phyloP scores from a whole-genome alignment of 2,113 vertebrate species.

The Phycodurus eques region DNA sequence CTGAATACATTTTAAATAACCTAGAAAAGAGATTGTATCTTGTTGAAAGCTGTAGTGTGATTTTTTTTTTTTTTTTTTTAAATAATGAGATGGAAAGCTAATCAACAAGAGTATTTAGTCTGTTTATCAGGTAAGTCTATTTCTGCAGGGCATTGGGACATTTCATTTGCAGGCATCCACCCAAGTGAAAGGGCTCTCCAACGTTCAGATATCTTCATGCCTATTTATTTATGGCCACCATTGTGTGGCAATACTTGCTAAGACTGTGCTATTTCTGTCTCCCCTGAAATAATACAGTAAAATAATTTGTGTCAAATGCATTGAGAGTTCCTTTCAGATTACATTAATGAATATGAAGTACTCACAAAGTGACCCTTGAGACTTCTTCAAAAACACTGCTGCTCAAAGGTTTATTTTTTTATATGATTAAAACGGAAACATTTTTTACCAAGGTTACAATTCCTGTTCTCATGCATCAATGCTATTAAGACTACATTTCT shows the following conservation, averaged over 20 bases:
- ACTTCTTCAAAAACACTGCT: neutral
- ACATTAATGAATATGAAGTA: slow-evolving; percentile 43
- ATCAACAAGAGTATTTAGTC: slow-evolving; percentile 10
- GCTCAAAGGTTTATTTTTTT: too few species aligned
- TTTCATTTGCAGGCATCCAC: slow-evolving; percentile 33
- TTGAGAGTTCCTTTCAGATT: slow-evolving; percentile 39
- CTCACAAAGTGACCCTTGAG: slow-evolving; percentile 9
- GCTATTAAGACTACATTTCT: neutral
- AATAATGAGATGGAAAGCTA: slow-evolving; percentile 12
- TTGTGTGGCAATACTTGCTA: slow-evolving; percentile 47
- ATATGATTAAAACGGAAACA: too few species aligned
- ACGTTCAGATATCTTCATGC: slow-evolving; percentile 43
- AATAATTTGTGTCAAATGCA: slow-evolving; percentile 39
- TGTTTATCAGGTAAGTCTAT: slow-evolving; percentile 42
- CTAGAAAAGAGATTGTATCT: slow-evolving; percentile 9
- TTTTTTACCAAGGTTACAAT: neutral
- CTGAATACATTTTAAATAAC: slow-evolving; percentile 10
- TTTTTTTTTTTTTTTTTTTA: slow-evolving; percentile 19
- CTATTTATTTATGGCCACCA: slow-evolving; percentile 53
- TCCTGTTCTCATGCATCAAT: neutral
- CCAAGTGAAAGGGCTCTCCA: slow-evolving; percentile 43
- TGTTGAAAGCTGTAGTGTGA: neutral
- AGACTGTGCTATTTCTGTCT: slow-evolving; percentile 54
- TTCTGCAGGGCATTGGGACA: slow-evolving; percentile 28
- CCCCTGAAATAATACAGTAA: slow-evolving; percentile 46